Evolutionary conservation across 1,140 invertebrate genomes (phyloP).

Genomic region (Drosophila pandora): DNA sequence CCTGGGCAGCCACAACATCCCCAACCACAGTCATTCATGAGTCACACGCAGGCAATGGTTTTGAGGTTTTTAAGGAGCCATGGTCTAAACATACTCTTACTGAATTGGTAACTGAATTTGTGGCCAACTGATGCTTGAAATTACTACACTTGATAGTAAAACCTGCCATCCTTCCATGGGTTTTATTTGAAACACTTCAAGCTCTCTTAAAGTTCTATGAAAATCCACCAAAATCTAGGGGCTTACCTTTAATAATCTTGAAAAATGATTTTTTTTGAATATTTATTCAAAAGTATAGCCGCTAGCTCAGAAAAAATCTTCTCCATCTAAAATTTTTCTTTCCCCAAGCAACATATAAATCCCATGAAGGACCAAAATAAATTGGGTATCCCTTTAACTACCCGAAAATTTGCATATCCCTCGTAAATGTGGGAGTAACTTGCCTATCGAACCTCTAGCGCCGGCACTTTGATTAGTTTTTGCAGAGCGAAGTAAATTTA

Average conservation of each 20-base stretch:
- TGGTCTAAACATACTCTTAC: background rate
- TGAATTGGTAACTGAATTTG: background rate
- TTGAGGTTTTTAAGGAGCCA: conserved; percentile 4
- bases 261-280: too few species aligned
- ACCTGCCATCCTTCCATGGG: background rate
- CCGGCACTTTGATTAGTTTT: conserved; percentile 38
- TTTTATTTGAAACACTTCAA: background rate
- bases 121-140: background rate
- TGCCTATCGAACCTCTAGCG: conserved; percentile 22
- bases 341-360: background rate
- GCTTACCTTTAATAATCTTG: too few species aligned
- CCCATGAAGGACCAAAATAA: background rate
- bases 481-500: conserved; percentile 24
- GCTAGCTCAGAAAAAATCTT: background rate
- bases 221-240: too few species aligned
- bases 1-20: conserved; percentile 8
- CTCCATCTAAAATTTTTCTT: background rate
- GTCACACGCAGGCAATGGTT: conserved; percentile 3
- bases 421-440: conserved; percentile 29
- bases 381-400: conserved; percentile 3
- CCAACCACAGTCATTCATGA: conserved; percentile 24
- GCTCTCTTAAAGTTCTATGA: too few species aligned
- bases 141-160: background rate
- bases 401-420: conserved; percentile 27
- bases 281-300: too few species aligned